A percentile compares a stretch with the other conserved stretches of the same genome.
These are phyloP conservation scores for Automeris io DNA, from an alignment of 2,888 invertebrate species.

Conservation along the genomic window DNA sequence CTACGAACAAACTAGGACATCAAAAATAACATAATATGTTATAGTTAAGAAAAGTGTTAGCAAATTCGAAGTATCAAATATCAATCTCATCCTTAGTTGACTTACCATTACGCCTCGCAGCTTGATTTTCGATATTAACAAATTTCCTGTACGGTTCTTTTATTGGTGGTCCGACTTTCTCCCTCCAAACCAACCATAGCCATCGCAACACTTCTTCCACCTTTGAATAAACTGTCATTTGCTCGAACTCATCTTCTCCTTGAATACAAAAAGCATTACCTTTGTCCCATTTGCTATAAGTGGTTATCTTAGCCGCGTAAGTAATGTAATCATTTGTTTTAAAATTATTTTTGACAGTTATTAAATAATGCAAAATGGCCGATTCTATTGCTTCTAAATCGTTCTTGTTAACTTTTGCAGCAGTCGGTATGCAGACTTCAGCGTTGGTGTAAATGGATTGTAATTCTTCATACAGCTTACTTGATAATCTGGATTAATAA, in stretches of 20 bases:
- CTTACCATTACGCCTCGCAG: constrained; percentile 80
- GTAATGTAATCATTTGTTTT: constrained; percentile 15
- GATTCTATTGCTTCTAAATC: constrained; percentile 37
- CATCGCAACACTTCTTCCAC: constrained; percentile 70
- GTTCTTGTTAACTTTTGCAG: constrained; percentile 16
- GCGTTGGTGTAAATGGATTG: constrained; percentile 77
- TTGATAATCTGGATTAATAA: constrained; percentile 52
- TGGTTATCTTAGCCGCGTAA: constrained; percentile 25
- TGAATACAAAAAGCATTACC: constrained; percentile 62
- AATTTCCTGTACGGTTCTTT: constrained; percentile 71
- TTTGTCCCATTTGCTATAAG: constrained; percentile 10
- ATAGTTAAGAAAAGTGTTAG: background rate
- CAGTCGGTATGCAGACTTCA: constrained; percentile 68
- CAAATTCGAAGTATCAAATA: background rate
- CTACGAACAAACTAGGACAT: too few species aligned
- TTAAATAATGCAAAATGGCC: constrained; percentile 39
- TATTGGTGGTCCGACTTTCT: constrained; percentile 77
- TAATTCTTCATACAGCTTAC: constrained; percentile 67
- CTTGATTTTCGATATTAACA: constrained; percentile 78
- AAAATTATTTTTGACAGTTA: constrained; percentile 22
- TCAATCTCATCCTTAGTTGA: background rate
- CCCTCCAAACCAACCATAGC: constrained; percentile 83
- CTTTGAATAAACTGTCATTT: constrained; percentile 70
- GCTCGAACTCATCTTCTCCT: constrained; percentile 80
- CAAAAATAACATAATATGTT: background rate